These are phyloP conservation scores for Coracias cyanogaster DNA, from an alignment of 2,797 vertebrate species.

Conservation along the genomic window DNA sequence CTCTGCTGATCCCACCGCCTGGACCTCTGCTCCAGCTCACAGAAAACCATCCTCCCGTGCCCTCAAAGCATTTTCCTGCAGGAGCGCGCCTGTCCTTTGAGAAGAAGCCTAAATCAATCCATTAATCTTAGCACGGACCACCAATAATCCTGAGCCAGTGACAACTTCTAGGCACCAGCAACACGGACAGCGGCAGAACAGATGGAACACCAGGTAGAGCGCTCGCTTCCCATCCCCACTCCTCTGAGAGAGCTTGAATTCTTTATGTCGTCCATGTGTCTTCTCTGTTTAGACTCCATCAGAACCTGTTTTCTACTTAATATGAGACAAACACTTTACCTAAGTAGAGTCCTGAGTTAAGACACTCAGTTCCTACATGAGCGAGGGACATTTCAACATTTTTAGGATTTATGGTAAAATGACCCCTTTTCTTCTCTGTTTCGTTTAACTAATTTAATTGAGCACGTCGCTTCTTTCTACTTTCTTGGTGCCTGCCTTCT, in stretches of 20 bases:
- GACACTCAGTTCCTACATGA: background rate
- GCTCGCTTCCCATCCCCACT: slow-evolving; percentile 56
- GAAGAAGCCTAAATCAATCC: background rate
- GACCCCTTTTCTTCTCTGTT: background rate
- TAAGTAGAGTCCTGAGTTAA: background rate
- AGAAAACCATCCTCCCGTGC: background rate
- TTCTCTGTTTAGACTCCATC: slow-evolving; percentile 62
- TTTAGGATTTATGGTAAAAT: background rate
- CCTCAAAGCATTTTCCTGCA: background rate
- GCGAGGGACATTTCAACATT: background rate
- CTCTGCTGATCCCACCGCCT: background rate
- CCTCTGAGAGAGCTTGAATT: slow-evolving; percentile 73
- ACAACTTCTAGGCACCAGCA: background rate
- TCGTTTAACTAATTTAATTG: background rate
- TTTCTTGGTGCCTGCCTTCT: background rate
- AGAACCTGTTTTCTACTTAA: slow-evolving; percentile 60
- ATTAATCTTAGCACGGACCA: background rate
- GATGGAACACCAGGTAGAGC: slow-evolving; percentile 65
- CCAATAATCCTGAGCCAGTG: background rate
- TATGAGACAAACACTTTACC: slow-evolving; percentile 16
- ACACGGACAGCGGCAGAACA: background rate
- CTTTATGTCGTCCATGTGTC: slow-evolving; percentile 70
- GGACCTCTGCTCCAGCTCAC: background rate
- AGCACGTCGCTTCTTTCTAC: background rate
- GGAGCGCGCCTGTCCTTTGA: background rate